These are phyloP conservation scores for Parelbella ahira DNA, from an alignment of 2,888 invertebrate genomes.

Conservation along the genomic window DNA sequence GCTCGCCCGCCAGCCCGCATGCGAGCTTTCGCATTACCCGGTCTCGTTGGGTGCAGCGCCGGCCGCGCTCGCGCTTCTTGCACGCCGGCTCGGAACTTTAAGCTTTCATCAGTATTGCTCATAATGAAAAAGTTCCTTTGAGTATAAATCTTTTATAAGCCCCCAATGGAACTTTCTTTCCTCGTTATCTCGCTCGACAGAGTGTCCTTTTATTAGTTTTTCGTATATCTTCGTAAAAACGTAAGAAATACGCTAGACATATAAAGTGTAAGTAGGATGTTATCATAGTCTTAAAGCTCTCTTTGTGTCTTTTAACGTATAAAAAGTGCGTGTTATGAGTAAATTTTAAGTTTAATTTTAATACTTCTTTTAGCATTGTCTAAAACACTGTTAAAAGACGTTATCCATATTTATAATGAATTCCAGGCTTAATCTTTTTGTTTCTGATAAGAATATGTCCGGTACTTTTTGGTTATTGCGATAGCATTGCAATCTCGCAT, in stretches of 20 bases:
- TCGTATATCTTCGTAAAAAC: no score
- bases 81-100: slow-evolving; percentile 44
- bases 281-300: not conserved
- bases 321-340: no score
- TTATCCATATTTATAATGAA: no score
- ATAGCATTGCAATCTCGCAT: no score
- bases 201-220: slow-evolving; percentile 40
- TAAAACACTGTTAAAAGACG: no score
- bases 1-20: slow-evolving; percentile 41
- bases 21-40: slow-evolving; percentile 57
- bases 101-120: slow-evolving; percentile 57
- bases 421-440: no score
- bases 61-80: slow-evolving; percentile 44
- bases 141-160: slow-evolving; percentile 60
- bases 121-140: slow-evolving; percentile 62
- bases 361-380: no score
- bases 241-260: no score
- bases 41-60: slow-evolving; percentile 33
- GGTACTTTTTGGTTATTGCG: no score
- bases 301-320: not conserved
- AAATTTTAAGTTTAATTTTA: no score
- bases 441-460: no score
- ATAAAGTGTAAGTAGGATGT: not conserved
- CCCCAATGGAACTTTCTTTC: slow-evolving; percentile 48
- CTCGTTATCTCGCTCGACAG: slow-evolving; percentile 43